Conservation (phyloP, 2,113 vertebrate species). For the Uropsilus gracilis region DNA sequence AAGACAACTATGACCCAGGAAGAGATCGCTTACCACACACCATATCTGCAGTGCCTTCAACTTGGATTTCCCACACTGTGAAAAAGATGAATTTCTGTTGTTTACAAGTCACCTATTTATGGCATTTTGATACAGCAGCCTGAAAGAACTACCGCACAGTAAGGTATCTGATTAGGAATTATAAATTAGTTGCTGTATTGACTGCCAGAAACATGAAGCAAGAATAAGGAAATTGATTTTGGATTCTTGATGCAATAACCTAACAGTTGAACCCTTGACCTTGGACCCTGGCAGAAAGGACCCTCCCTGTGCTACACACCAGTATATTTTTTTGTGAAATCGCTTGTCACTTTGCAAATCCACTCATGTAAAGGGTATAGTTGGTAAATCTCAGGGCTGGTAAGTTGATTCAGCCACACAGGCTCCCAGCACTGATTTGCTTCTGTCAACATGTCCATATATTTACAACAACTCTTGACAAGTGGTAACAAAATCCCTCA, state of each 20-base stretch:
- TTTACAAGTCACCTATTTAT: not conserved
- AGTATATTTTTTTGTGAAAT: not conserved
- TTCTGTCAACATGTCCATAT: not conserved
- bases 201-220: not conserved
- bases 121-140: not conserved
- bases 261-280: not conserved
- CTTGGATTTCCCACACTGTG: not conserved
- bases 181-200: not conserved
- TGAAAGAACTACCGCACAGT: not conserved
- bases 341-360: not conserved
- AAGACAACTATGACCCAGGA: not conserved
- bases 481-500: not conserved
- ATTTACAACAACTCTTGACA: not conserved
- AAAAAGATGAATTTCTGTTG: not conserved
- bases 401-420: not conserved
- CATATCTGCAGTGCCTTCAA: not conserved
- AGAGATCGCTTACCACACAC: not conserved
- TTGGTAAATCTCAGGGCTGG: rapidly evolving
- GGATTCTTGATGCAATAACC: not conserved
- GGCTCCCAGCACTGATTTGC: not conserved
- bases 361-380: not conserved
- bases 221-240: not conserved
- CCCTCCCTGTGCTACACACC: rapidly evolving
- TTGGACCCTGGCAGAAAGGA: not conserved
- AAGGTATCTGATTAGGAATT: not conserved